Base-by-base conservation (phyloP, 2,888 invertebrate genomes). In the Drosophila villosipedis region DNA sequence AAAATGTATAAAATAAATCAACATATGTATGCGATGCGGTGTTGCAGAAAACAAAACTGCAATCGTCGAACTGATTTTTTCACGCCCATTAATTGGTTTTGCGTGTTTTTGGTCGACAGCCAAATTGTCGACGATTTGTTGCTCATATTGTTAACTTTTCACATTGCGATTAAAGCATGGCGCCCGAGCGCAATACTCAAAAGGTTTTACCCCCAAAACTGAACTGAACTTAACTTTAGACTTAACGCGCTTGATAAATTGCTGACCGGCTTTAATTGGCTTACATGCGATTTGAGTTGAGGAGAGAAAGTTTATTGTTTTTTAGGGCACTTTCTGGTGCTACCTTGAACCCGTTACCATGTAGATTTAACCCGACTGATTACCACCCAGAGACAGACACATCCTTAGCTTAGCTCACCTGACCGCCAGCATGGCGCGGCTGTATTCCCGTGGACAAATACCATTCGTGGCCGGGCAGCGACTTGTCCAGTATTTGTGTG, bases 21-120 rank as follows among this genome's bases (percentile, higher is more conserved):
- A 84, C 89, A 84, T 77, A 72, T 76, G 72, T 63, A 67, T 41
- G 22, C 58, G 79, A 35, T 69, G 76, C 79, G 66, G 72, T 67
- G 76, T 76, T 78, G 67, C 67, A 39, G 30, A 57, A 80, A 82
- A 79, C 74, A 84, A 82, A 87, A 82, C 69, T 82, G 62, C 73
- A 80, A 72, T 76, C 79, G 74, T 54, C 77, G 77, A 69, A 82
- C 78, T 76, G 86, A 84, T 72, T 80, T 86, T 80, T 87, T 89
- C 88, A 88, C 87, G 87, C 90, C 87, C 89, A 82, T 87, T 88
- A 88, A 89, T 89, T 89, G 89, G 83, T 82, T 88, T 89, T 89
- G 84, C 87, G 88, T 89, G 87, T 89, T 82, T 76, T 78, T 75
- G 67, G 75, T 64, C 75, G 89, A 89, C 87, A 89, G 89, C 73